Evolutionary conservation across 2,113 vertebrate genomes (phyloP).

Genomic region (Indicator indicator): DNA sequence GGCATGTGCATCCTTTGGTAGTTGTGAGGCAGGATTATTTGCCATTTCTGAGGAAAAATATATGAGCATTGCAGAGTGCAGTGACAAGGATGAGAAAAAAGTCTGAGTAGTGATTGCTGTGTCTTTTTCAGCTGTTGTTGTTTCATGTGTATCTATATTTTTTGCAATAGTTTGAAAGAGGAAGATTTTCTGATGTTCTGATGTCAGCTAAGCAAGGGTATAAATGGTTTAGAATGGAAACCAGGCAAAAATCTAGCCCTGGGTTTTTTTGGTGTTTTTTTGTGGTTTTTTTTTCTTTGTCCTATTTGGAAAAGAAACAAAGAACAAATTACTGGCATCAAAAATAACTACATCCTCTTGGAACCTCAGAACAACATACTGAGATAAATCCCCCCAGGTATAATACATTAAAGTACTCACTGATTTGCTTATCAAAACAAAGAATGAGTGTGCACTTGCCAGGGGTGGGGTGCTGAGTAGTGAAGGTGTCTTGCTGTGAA

Average conservation of each 20-base stretch:
- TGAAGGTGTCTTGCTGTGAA: neutral
- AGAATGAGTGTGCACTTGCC: slow-evolving; percentile 21
- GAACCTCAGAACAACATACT: neutral
- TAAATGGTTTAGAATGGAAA: slow-evolving; percentile 34
- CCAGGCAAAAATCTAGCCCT: neutral
- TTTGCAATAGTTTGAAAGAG: neutral
- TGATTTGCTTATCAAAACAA: slow-evolving; percentile 60
- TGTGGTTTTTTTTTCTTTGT: neutral
- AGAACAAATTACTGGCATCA: neutral
- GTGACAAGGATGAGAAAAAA: neutral
- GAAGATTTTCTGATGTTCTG: neutral
- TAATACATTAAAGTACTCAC: neutral
- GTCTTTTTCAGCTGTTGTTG: neutral
- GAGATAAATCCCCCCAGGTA: slow-evolving; percentile 37
- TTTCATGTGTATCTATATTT: neutral
- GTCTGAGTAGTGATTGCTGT: neutral
- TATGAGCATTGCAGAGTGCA: neutral
- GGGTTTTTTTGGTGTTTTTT: no score
- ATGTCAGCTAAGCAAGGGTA: neutral
- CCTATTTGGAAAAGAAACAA: slow-evolving; percentile 44
- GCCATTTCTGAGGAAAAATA: neutral
- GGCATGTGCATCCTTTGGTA: neutral
- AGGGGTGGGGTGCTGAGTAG: slow-evolving; percentile 1
- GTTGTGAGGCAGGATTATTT: neutral
- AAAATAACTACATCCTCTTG: slow-evolving; percentile 56